Evolutionary conservation across 2,888 invertebrate genomes (phyloP), one percentile per base, ranked within the genome.

Genomic region (Halictus ligatus): DNA sequence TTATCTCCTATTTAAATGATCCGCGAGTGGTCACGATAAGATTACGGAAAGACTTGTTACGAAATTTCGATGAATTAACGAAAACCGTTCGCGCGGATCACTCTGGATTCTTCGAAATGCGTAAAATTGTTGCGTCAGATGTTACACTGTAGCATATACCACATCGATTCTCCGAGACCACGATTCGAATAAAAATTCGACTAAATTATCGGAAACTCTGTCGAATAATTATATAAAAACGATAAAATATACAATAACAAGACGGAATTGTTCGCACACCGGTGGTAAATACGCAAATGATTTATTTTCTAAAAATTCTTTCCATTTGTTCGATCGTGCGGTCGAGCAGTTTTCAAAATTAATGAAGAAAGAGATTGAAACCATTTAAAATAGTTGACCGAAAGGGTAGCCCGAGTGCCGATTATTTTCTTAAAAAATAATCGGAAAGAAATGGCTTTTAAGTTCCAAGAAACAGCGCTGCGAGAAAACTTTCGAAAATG

Each of bases 1-100:
- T 74, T 80, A 82, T 79, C 67, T 54, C 29, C 29, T 46, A 80
- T 69, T 82, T 58, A 58, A 69, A 75, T 71, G 43, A 72, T 50
- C 29, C 29, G 43, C 29, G 13, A 29, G 0, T 18, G 48, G 74
- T 54, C 25, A 12, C 6, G 75, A 83, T 83, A 81, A 81, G 75
- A 83, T 81, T 81, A 48, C 60, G 15, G 4, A 5, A 13, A 60
- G 7, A 75, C 74, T 13, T 8, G 10, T 81, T 72, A 64, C 75
- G 82, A 81, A 60, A 83, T 72, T n/a, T n/a, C 21, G 6, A 75
- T 15, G 5, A 43, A 69, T 54, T 35, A 74, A 58, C 75, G 25
- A 29, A 25, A 29, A 54, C 25, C 15, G 40, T 12, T 29, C 10
- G 12, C n/a, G 18, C 54, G 35, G n/a, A 1, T 43, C 64, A 54